Conservation (phyloP, 2,888 invertebrate genomes). For the Rapana venosa region DNA sequence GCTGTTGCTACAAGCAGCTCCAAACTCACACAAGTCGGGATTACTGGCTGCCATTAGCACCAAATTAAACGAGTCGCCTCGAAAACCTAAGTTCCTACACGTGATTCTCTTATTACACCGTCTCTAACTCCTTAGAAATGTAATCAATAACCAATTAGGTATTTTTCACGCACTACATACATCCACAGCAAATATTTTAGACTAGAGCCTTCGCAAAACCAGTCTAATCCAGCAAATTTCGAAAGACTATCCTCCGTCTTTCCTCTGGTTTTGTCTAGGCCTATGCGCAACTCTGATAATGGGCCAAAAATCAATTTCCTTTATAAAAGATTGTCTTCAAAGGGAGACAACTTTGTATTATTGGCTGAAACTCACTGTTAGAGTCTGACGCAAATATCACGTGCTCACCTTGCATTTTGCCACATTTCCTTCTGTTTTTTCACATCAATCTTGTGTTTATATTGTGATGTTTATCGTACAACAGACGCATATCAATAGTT, state of each 20-base stretch:
- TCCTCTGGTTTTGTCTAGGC: background rate
- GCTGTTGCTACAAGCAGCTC: background rate
- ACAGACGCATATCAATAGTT: too few species aligned
- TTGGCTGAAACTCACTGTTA: too few species aligned
- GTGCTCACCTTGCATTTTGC: too few species aligned
- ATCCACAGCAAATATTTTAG: background rate
- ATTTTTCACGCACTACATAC: background rate
- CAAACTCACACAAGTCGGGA: background rate
- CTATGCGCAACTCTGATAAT: conserved; percentile 20
- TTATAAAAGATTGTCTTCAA: too few species aligned
- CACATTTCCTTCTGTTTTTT: too few species aligned
- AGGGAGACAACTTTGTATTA: too few species aligned
- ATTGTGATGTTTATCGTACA: too few species aligned
- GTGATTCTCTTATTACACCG: background rate
- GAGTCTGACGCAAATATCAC: too few species aligned
- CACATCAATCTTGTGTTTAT: too few species aligned
- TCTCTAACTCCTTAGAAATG: background rate
- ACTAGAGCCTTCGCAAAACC: background rate
- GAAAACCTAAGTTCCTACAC: background rate
- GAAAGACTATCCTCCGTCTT: background rate
- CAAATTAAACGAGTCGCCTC: background rate
- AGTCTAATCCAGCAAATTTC: conserved; percentile 17
- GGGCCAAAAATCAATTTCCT: too few species aligned
- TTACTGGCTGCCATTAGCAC: conserved; percentile 23
- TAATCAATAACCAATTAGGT: background rate